Percentiles rank a stretch among this genome's conserved stretches.
Evolutionary conservation across 2,888 invertebrate species (phyloP).

Genomic region (Melikaiella ostensackeni): DNA sequence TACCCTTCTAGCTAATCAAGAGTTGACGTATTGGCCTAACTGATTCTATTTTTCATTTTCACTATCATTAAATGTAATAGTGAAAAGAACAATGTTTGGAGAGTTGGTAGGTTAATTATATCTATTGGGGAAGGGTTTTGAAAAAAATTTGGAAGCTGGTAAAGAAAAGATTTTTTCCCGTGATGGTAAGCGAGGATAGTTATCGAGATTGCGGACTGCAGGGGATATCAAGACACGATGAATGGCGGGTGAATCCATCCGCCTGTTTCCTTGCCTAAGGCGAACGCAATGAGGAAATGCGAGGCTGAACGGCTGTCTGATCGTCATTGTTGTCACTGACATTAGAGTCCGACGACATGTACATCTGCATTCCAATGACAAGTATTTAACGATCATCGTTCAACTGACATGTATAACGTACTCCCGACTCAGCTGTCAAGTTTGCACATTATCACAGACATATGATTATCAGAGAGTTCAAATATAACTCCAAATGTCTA

Average conservation of each 20-base stretch:
- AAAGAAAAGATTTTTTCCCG: slow-evolving; percentile 40
- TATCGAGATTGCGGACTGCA: slow-evolving; percentile 66
- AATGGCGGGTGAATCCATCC: slow-evolving; percentile 65
- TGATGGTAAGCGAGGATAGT: slow-evolving; percentile 59
- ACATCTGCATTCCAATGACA: slow-evolving; percentile 41
- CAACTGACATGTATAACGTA: slow-evolving; percentile 17
- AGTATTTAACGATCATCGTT: slow-evolving; percentile 38
- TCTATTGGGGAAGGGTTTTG: not conserved
- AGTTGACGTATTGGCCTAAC: too few relatives aligned
- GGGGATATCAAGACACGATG: slow-evolving; percentile 65
- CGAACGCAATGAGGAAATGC: slow-evolving; percentile 58
- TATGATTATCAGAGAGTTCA: not conserved
- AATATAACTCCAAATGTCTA: not conserved
- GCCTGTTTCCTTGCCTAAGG: slow-evolving; percentile 63
- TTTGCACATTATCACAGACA: not conserved
- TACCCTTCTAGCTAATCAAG: too few relatives aligned
- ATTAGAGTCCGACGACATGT: slow-evolving; percentile 50
- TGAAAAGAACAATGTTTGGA: not conserved
- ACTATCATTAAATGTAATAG: too few relatives aligned
- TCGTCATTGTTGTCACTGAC: slow-evolving; percentile 67
- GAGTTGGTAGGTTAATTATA: not conserved
- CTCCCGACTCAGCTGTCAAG: not conserved
- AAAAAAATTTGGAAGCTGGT: not conserved
- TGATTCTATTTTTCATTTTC: too few relatives aligned
- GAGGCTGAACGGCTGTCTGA: slow-evolving; percentile 63